Conservation (phyloP, 1,140 invertebrate genomes). For the Homalodisca vitripennis region DNA sequence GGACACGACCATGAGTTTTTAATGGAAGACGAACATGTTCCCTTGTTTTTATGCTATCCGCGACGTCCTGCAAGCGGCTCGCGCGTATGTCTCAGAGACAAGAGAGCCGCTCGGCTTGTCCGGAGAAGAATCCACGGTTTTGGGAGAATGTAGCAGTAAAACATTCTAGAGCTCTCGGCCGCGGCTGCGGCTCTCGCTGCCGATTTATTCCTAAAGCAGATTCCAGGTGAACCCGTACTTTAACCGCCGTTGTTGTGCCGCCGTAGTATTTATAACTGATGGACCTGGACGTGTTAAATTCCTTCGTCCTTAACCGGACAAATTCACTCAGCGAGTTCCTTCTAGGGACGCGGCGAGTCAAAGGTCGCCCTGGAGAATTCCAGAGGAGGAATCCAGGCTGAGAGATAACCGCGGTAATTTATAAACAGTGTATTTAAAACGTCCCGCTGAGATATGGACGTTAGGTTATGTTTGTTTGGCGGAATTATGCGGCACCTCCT, state of each 20-base stretch:
- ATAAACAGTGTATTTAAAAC: constrained; percentile 16
- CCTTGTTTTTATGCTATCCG: too few species aligned
- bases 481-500: constrained; percentile 8
- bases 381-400: background rate
- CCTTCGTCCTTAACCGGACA: background rate
- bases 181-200: background rate
- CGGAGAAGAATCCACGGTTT: background rate
- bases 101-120: too few species aligned
- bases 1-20: too few species aligned
- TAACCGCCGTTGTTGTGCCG: background rate
- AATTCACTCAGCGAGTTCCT: constrained; percentile 5
- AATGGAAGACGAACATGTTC: too few species aligned
- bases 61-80: too few species aligned
- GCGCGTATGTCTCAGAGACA: too few species aligned
- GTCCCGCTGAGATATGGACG: constrained; percentile 8
- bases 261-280: background rate
- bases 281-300: constrained; percentile 2
- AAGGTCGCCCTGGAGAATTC: background rate
- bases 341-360: constrained; percentile 12
- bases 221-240: constrained; percentile 5
- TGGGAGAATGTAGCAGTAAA: too few species aligned
- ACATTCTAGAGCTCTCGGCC: background rate
- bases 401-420: constrained; percentile 10
- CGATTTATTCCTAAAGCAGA: constrained; percentile 13
- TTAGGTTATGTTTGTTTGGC: constrained; percentile 6